Percentiles rank a stretch among this genome's conserved stretches.
Evolutionary conservation across 2,888 invertebrate genomes (phyloP).

Genomic region (Antheraea assamensis): DNA sequence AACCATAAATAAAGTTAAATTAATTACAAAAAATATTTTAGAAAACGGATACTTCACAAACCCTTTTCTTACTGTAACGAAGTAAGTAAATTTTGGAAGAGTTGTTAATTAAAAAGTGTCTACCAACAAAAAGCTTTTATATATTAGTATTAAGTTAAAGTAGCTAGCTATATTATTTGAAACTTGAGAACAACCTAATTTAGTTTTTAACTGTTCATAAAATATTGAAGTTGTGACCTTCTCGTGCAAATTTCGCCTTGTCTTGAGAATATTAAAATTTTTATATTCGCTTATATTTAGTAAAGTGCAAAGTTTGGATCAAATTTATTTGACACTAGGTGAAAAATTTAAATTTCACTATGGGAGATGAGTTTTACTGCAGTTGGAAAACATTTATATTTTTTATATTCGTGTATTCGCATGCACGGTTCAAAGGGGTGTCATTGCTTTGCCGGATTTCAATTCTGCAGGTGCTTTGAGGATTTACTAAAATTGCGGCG

Average conservation of each 20-base stretch:
- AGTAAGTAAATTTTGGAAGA: slow-evolving; percentile 34
- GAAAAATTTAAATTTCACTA: slow-evolving; percentile 32
- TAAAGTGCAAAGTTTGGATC: slow-evolving; percentile 37
- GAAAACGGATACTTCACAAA: not conserved
- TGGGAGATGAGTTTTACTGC: slow-evolving; percentile 26
- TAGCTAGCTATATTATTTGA: slow-evolving; percentile 40
- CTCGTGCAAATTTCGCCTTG: slow-evolving; percentile 54
- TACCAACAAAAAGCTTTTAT: slow-evolving; percentile 35
- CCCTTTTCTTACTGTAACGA: slow-evolving; percentile 6
- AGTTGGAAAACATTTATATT: slow-evolving; percentile 21
- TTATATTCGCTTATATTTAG: slow-evolving; percentile 55
- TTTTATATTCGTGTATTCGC: slow-evolving; percentile 30
- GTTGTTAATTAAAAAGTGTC: slow-evolving; percentile 43
- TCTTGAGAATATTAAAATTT: slow-evolving; percentile 69
- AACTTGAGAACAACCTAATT: slow-evolving; percentile 61
- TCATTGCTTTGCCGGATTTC: slow-evolving; percentile 47
- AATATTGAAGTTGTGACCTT: slow-evolving; percentile 65
- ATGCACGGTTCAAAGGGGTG: slow-evolving; percentile 57
- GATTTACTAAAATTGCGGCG: slow-evolving; percentile 61
- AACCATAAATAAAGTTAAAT: not conserved
- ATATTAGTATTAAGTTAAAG: slow-evolving; percentile 34
- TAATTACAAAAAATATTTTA: not conserved
- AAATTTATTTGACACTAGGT: slow-evolving; percentile 33
- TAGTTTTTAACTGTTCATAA: slow-evolving; percentile 67
- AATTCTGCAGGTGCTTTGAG: slow-evolving; percentile 54